Conservation (phyloP, 2,113 vertebrate species). For the Capreolus pygargus region DNA sequence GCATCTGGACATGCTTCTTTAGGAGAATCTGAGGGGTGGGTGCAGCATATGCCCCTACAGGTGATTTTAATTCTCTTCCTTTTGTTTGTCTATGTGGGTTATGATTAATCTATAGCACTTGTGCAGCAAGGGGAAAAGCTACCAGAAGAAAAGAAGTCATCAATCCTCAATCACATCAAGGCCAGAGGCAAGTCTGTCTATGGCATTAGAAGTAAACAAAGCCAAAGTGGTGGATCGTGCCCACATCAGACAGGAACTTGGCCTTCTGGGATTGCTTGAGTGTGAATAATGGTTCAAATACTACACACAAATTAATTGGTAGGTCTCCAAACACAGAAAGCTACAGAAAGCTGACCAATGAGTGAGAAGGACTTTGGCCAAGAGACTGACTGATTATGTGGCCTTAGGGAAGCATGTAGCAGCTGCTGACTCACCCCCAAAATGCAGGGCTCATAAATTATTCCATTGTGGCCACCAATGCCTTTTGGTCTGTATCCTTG, state of each 20-base stretch:
- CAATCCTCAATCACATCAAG: background rate
- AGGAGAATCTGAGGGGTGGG: background rate
- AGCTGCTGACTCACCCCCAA: background rate
- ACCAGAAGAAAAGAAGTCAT: background rate
- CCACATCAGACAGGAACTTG: background rate
- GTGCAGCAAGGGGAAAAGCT: background rate
- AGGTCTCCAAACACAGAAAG: background rate
- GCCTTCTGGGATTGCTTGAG: background rate
- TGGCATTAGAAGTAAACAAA: background rate
- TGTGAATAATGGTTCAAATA: background rate
- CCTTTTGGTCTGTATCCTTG: background rate
- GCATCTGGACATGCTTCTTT: background rate
- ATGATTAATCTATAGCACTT: background rate
- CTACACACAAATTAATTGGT: background rate
- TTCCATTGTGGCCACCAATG: background rate
- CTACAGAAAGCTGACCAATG: background rate
- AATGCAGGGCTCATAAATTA: background rate
- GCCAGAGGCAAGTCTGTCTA: background rate
- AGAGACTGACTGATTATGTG: background rate
- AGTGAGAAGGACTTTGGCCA: background rate
- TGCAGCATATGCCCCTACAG: too few relatives aligned
- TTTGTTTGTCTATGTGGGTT: background rate
- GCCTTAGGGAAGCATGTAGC: background rate
- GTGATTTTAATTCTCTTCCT: background rate
- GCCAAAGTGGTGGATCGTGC: background rate